phyloP scores from a whole-genome alignment of 2,113 vertebrate genomes.

The Onychostruthus taczanowskii region DNA sequence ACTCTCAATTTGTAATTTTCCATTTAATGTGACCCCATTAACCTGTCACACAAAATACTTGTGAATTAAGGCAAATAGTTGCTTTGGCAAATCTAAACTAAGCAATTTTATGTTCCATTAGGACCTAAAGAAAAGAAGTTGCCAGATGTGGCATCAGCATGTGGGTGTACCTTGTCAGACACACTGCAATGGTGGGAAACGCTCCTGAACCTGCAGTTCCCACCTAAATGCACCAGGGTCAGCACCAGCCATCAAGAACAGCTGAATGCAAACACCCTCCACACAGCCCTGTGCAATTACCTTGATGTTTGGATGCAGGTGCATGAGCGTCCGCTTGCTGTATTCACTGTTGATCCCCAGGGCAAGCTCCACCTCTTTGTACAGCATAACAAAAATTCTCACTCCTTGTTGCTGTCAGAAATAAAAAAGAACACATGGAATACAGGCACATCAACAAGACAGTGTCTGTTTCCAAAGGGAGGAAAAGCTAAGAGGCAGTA shows the following conservation, averaged over 20 bases:
- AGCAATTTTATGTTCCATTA: neutral
- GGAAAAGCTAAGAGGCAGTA: neutral
- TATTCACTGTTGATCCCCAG: constrained; percentile 97
- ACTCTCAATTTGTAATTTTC: neutral
- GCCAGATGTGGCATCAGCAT: neutral
- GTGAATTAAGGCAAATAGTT: neutral
- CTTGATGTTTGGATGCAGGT: constrained; percentile 92
- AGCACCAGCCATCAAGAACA: neutral
- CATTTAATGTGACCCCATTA: neutral
- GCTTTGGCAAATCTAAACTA: neutral
- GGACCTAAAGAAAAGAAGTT: neutral
- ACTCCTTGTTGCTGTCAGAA: constrained; percentile 90
- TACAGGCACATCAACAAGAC: neutral
- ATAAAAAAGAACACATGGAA: neutral
- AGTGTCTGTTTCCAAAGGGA: fast-evolving
- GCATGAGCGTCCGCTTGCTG: constrained; percentile 87
- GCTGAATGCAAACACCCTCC: neutral
- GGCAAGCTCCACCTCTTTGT: constrained; percentile 95
- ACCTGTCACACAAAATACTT: neutral
- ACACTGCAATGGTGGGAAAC: neutral
- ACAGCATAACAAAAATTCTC: constrained; percentile 91
- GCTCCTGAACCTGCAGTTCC: neutral
- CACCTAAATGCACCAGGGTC: neutral
- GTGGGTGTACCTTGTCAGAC: neutral
- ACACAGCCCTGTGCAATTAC: constrained; percentile 35